A percentile compares a stretch with the other conserved stretches of the same genome.
phyloP scores from a whole-genome alignment of 2,113 vertebrate species.

The Poeciliopsis occidentalis region DNA sequence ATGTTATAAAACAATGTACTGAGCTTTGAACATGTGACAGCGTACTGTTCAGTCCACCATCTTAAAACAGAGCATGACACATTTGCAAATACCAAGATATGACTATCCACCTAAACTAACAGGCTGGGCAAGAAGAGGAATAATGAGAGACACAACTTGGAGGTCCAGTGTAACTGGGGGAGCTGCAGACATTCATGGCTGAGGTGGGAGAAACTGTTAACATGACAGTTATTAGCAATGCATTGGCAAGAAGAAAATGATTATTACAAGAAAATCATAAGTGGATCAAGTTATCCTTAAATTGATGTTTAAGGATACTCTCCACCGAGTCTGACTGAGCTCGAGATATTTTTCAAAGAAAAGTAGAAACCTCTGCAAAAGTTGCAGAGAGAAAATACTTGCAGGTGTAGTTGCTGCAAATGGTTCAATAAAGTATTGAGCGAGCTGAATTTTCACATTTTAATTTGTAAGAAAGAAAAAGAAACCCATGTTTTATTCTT shows the following conservation, averaged over 20 bases:
- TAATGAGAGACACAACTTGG: neutral
- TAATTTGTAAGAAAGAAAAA: too few species aligned
- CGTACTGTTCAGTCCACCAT: too few species aligned
- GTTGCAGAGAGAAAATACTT: neutral
- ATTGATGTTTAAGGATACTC: neutral
- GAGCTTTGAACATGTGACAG: too few species aligned
- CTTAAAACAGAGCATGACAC: too few species aligned
- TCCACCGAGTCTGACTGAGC: neutral
- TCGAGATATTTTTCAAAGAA: neutral
- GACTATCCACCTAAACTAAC: too few species aligned
- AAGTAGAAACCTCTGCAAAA: neutral
- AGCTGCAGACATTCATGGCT: neutral
- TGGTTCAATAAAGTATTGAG: neutral
- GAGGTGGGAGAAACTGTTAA: neutral
- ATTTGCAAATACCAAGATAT: too few species aligned
- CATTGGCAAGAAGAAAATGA: neutral
- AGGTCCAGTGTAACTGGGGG: neutral
- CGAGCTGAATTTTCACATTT: neutral
- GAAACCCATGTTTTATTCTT: too few species aligned
- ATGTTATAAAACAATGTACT: neutral
- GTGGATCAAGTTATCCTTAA: neutral
- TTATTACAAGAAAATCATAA: neutral
- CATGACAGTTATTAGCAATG: neutral
- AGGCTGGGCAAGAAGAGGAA: too few species aligned
- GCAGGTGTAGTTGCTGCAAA: neutral